phyloP scores from a whole-genome alignment of 2,888 invertebrate species.

The Maniola hyperantus region DNA sequence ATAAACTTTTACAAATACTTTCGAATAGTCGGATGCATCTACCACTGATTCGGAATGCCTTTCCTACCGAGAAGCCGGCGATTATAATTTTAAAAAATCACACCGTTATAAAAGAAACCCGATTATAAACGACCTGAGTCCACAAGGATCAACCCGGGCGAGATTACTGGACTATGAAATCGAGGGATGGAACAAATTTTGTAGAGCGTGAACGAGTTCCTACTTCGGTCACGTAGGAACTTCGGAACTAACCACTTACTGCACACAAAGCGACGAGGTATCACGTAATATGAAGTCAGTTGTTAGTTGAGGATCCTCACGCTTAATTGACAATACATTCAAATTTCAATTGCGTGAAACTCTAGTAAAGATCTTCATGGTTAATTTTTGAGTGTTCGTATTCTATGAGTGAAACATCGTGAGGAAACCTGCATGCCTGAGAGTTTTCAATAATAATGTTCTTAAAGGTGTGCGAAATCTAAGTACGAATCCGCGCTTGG shows the following conservation, averaged over 20 bases:
- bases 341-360: background rate
- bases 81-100: background rate
- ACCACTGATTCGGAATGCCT: no score
- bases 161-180: constrained; percentile 29
- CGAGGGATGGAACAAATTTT: constrained; percentile 25
- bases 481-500: no score
- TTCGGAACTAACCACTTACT: constrained; percentile 35
- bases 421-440: no score
- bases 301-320: constrained; percentile 33
- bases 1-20: no score
- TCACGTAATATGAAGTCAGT: constrained; percentile 37
- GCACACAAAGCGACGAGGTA: constrained; percentile 31
- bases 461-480: no score
- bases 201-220: constrained; percentile 29
- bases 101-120: background rate
- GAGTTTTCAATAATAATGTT: no score
- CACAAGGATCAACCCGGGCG: constrained; percentile 12
- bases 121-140: constrained; percentile 4
- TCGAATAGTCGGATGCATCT: no score
- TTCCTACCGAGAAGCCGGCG: no score
- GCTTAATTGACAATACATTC: constrained; percentile 10
- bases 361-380: no score
- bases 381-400: no score
- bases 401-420: no score
- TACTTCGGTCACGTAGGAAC: constrained; percentile 37